These are phyloP conservation scores for Drosophila putrida DNA, from an alignment of 2,888 invertebrate genomes.

Conservation along the genomic window DNA sequence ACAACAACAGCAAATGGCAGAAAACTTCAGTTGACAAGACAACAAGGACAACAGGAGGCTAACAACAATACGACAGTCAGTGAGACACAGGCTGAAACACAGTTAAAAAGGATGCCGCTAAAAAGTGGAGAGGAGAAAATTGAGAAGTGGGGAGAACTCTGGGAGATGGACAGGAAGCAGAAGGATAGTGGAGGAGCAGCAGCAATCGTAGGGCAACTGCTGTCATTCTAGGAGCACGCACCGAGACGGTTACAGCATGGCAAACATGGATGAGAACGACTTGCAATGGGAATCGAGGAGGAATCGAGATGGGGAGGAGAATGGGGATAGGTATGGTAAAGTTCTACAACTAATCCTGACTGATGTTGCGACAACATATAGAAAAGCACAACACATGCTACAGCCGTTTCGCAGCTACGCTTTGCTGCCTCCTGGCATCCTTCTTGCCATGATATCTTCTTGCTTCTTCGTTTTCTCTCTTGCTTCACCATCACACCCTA, in stretches of 20 bases:
- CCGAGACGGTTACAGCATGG: conserved; percentile 76
- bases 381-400: conserved; percentile 73
- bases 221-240: conserved; percentile 68
- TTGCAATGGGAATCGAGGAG: conserved; percentile 29
- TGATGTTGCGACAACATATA: conserved; percentile 78
- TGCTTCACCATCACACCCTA: background rate
- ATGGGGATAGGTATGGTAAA: conserved; percentile 58
- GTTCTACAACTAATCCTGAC: conserved; percentile 77
- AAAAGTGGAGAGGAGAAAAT: background rate
- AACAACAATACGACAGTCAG: conserved; percentile 44
- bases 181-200: background rate
- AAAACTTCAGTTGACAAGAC: conserved; percentile 73
- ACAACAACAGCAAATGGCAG: conserved; percentile 53
- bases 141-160: too few relatives aligned
- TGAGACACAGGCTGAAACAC: background rate
- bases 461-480: background rate
- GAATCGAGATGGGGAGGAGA: too few relatives aligned
- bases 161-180: conserved; percentile 22
- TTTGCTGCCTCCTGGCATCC: conserved; percentile 59
- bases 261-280: conserved; percentile 70
- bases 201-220: conserved; percentile 50
- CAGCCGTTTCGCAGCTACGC: conserved; percentile 72
- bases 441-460: conserved; percentile 2
- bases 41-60: conserved; percentile 70
- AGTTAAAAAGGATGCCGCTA: conserved; percentile 16